Conservation (phyloP, 2,888 invertebrate genomes). For the Aphodius granarius region DNA sequence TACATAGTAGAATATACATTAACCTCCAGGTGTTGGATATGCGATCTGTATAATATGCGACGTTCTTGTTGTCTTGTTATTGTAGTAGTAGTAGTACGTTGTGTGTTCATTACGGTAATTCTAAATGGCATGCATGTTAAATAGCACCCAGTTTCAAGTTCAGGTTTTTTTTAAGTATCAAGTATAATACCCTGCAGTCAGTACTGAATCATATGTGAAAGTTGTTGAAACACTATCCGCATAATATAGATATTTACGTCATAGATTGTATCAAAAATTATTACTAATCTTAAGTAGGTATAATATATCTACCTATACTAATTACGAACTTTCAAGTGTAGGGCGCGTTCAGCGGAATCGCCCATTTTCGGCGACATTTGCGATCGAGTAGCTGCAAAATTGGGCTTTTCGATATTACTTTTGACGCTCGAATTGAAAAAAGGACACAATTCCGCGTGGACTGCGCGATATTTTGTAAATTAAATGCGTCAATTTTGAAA, state of each 20-base stretch:
- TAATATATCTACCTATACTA: too few species aligned
- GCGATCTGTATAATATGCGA: not conserved
- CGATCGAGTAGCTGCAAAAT: too few species aligned
- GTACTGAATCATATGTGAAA: not conserved
- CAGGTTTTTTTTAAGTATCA: not conserved
- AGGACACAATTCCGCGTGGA: too few species aligned
- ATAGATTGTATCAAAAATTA: not conserved
- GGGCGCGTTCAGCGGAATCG: too few species aligned
- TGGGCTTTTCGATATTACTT: too few species aligned
- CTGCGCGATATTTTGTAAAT: too few species aligned
- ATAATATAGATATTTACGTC: not conserved
- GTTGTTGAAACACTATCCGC: not conserved
- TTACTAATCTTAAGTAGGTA: not conserved
- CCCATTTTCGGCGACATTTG: too few species aligned
- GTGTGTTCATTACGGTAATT: not conserved
- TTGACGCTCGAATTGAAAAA: too few species aligned
- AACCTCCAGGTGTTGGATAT: not conserved
- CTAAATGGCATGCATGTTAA: not conserved
- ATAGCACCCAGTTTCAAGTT: not conserved
- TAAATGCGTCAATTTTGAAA: too few species aligned
- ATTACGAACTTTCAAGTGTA: too few species aligned
- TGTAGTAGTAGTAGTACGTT: not conserved
- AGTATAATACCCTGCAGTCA: not conserved
- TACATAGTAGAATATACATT: too few species aligned
- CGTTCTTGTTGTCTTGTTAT: not conserved